phyloP scores from a whole-genome alignment of 2,113 vertebrate genomes.

The Gambusia affinis region DNA sequence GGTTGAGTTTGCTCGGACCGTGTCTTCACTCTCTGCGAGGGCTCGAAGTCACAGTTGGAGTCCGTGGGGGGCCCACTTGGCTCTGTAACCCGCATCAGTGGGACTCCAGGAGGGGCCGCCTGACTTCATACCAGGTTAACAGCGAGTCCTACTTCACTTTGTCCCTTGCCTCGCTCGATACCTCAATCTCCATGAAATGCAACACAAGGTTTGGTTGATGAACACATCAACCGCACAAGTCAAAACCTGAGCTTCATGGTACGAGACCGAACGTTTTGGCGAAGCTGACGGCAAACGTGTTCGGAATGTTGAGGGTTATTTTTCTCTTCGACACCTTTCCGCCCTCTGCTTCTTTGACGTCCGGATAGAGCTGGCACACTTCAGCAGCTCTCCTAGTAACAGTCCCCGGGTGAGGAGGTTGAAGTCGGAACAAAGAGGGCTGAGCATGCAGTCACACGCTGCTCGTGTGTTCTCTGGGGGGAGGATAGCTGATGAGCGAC shows the following conservation, averaged over 20 bases:
- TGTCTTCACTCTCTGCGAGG: conserved; percentile 41
- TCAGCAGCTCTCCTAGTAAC: conserved; percentile 9
- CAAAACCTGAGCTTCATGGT: conserved; percentile 2
- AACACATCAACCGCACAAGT: background rate
- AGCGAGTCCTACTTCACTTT: background rate
- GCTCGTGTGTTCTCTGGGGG: conserved; percentile 87
- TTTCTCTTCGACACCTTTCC: conserved; percentile 16
- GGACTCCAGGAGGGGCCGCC: conserved; percentile 16
- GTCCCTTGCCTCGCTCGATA: background rate
- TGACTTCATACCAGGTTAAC: conserved; percentile 26
- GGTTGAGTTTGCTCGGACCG: conserved; percentile 51
- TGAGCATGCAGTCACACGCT: conserved; percentile 83
- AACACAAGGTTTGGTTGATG: background rate
- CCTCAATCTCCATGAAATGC: background rate
- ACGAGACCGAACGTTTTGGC: conserved; percentile 24
- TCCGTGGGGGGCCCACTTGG: conserved; percentile 2
- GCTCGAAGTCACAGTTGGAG: conserved; percentile 19
- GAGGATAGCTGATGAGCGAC: conserved; percentile 85
- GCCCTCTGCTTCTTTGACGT: background rate
- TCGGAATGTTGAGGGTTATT: conserved; percentile 1
- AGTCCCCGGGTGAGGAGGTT: conserved; percentile 1
- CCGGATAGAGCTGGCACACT: background rate
- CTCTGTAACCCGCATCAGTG: conserved; percentile 30
- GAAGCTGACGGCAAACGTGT: conserved; percentile 9
- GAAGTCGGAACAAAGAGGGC: background rate